These are phyloP conservation scores for Himalopsyche anomala DNA, from an alignment of 2,888 invertebrate species.

Conservation along the genomic window DNA sequence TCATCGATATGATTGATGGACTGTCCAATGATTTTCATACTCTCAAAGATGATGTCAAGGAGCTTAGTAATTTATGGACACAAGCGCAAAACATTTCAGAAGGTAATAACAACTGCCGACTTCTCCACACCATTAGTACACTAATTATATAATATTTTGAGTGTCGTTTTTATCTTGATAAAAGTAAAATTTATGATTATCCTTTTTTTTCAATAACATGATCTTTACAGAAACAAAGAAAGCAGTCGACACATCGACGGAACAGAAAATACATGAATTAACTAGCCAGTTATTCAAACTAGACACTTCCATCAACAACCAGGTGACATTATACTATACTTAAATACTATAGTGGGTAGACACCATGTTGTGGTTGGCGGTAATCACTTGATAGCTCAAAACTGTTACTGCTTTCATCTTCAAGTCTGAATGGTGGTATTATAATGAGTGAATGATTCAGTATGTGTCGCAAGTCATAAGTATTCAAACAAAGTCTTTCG, in stretches of 20 bases:
- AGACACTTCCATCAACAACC: constrained; percentile 67
- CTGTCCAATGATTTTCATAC: constrained; percentile 46
- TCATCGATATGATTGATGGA: constrained; percentile 53
- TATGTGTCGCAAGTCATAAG: too few species aligned
- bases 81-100: constrained; percentile 1
- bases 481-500: too few species aligned
- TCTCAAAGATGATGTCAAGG: constrained; percentile 53
- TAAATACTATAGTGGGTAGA: not conserved
- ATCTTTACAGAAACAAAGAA: constrained; percentile 58
- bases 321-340: constrained; percentile 44
- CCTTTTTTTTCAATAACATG: too few species aligned
- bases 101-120: not conserved
- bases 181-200: too few species aligned
- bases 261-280: constrained; percentile 65
- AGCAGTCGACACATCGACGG: constrained; percentile 41
- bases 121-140: too few species aligned
- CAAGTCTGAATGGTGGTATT: too few species aligned
- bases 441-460: too few species aligned
- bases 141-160: too few species aligned
- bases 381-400: too few species aligned
- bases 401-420: not conserved
- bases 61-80: constrained; percentile 35
- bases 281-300: constrained; percentile 68
- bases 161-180: too few species aligned
- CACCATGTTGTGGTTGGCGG: not conserved